Percentiles rank a stretch among this genome's conserved stretches.
These are phyloP conservation scores for Macrobrachium rosenbergii DNA, from an alignment of 1,140 invertebrate genomes.

Conservation along the genomic window DNA sequence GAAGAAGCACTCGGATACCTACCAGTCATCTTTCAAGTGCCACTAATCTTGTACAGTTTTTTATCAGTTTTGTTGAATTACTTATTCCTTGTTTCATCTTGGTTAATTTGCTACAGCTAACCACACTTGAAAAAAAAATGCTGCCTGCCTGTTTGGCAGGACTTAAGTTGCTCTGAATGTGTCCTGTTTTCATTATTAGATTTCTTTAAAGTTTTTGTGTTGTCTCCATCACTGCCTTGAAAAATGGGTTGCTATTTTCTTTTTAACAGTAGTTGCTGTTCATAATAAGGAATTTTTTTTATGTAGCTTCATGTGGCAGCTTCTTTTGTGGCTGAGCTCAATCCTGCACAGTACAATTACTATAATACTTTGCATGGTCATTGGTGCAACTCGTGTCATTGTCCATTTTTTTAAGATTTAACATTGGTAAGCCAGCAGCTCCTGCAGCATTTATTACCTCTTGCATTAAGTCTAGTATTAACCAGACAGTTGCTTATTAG, in stretches of 20 bases:
- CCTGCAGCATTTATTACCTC: constrained; percentile 23
- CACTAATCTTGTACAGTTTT: constrained; percentile 4
- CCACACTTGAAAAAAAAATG: constrained; percentile 5
- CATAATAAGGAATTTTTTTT: constrained; percentile 38
- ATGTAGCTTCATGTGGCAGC: constrained; percentile 54
- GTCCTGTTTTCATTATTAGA: not conserved
- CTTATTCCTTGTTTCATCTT: not conserved
- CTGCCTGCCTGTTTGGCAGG: not conserved
- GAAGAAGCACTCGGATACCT: too few relatives aligned
- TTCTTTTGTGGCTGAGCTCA: constrained; percentile 41
- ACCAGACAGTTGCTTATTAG: too few relatives aligned
- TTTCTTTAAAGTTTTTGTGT: constrained; percentile 43
- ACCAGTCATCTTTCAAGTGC: too few relatives aligned
- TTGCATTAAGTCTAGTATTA: not conserved
- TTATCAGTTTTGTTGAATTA: not conserved
- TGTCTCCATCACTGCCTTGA: constrained; percentile 26
- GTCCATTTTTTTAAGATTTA: constrained; percentile 32
- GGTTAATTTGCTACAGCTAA: not conserved
- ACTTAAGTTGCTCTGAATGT: too few relatives aligned
- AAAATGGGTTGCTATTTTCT: constrained; percentile 41
- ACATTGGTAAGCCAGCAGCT: constrained; percentile 28
- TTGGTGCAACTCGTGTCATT: constrained; percentile 34
- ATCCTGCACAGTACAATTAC: constrained; percentile 45
- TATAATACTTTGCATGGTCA: constrained; percentile 39
- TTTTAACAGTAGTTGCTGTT: constrained; percentile 40